Evolutionary conservation across 1,140 invertebrate species (phyloP).

Genomic region (Anoplolepis gracilipes): DNA sequence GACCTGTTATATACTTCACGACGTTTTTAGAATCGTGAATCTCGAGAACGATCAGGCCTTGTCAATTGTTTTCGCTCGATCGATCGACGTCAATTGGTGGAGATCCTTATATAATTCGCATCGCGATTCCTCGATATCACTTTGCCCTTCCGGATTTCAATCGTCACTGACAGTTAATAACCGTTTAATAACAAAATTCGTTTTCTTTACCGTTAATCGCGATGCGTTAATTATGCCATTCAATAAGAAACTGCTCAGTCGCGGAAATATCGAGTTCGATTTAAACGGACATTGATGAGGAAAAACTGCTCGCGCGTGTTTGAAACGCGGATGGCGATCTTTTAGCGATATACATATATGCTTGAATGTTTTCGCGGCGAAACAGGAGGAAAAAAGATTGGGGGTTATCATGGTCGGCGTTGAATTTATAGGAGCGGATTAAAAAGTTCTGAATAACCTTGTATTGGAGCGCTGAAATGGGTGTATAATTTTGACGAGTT

Average conservation of each 20-base stretch:
- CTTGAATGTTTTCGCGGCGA: conserved; percentile 10
- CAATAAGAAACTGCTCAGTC: conserved; percentile 6
- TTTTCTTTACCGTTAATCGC: conserved; percentile 23
- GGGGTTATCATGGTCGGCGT: background rate
- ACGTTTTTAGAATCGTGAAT: conserved; percentile 70
- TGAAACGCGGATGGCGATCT: background rate
- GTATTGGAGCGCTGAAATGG: conserved; percentile 17
- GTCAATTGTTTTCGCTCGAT: conserved; percentile 14
- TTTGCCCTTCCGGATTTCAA: conserved; percentile 16
- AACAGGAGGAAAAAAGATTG: conserved; percentile 5
- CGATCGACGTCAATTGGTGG: background rate
- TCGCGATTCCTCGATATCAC: conserved; percentile 8
- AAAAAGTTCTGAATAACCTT: conserved; percentile 9
- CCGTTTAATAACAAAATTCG: background rate
- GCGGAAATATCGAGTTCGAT: conserved; percentile 1
- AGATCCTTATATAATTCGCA: conserved; percentile 8
- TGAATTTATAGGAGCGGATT: conserved; percentile 16
- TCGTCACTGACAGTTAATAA: conserved; percentile 13
- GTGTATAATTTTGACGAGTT: conserved; percentile 35
- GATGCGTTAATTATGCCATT: conserved; percentile 33
- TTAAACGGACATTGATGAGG: conserved; percentile 6
- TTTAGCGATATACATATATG: background rate
- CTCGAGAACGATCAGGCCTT: conserved; percentile 58
- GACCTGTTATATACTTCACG: conserved; percentile 64
- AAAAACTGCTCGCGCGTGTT: background rate